phyloP scores from a whole-genome alignment of 1,140 invertebrate genomes.

The Caenorhabditis inopinata region DNA sequence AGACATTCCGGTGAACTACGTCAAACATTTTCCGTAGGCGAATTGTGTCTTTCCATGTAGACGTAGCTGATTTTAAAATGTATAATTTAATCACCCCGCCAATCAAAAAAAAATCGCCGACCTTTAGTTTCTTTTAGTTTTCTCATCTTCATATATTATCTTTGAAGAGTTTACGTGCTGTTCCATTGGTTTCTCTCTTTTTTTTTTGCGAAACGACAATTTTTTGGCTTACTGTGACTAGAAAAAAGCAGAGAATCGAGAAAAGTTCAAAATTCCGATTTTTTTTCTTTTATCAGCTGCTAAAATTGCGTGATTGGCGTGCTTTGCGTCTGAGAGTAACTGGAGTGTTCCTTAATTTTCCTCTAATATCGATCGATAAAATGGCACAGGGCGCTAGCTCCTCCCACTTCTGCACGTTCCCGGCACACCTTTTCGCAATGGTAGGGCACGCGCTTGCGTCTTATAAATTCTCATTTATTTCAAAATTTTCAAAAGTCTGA shows the following conservation, averaged over 20 bases:
- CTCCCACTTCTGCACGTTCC: no score
- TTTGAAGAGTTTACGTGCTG: constrained; percentile 1
- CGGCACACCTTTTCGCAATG: no score
- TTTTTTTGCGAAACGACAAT: neutral
- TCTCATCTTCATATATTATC: neutral
- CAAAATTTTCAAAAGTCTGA: no score
- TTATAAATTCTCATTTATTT: no score
- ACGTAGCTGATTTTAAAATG: no score
- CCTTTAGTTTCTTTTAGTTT: neutral
- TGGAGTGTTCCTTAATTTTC: no score
- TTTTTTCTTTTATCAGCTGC: neutral
- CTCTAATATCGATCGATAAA: no score
- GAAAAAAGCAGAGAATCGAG: neutral
- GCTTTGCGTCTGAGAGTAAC: neutral
- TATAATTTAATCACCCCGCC: neutral
- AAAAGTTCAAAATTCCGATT: neutral
- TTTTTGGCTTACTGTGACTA: neutral
- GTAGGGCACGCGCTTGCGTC: no score
- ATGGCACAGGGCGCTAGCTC: no score
- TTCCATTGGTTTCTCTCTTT: no score
- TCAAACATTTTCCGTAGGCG: neutral
- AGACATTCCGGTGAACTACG: no score
- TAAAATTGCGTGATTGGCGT: neutral
- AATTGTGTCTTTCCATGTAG: no score
- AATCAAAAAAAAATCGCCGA: constrained; percentile 22